Base-by-base conservation (phyloP, 1,140 invertebrate genomes). In the Drosophila dunni region DNA sequence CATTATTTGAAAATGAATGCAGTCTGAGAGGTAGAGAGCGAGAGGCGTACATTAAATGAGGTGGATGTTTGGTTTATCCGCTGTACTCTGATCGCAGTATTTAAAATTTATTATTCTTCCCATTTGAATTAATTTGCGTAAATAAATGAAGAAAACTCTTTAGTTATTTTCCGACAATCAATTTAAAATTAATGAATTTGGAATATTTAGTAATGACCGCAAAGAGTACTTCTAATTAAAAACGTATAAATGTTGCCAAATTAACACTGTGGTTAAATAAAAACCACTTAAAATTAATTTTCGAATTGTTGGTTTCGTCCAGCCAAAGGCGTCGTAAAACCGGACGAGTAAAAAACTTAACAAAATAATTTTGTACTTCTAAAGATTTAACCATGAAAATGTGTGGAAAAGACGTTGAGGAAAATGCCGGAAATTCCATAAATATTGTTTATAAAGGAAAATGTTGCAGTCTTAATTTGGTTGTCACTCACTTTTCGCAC, bases 1-100 rank as follows among this genome's bases (percentile, higher is more conserved):
- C 53, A 48, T 69, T 69, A 63, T 63, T 74, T 56, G 44, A 13
- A 62, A 69, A 45, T 54, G 13, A 74, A 69, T 74, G 65, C 65
- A 69, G n/a, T 58, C 11, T 53, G 45, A 74, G 24, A 45, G 46
- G 7, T 13, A 13, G 44, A 46, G 44, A 46, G 44, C 15, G 17
- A 20, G 17, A 24, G 64, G 42, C 11, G 42, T n/a, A n/a, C 9
- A 40, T 11, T n/a, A 40, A 11, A 11, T n/a, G 29, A 11, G 29
- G n/a, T 34, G 10, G 33, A 34, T 10, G 20, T 24, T 29, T 4
- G 24, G 5, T 29, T 29, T 20, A 20, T 20, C 17, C 17, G 6
- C 24, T 29, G 24, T 29, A 44, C 4, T 51, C 34, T 38, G 61
- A 54, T 53, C 24, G 61, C 13, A 68, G 64, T 34, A 73, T 61